These are phyloP conservation scores for Spinus pinus DNA, from an alignment of 2,797 vertebrate genomes.

Conservation along the genomic window DNA sequence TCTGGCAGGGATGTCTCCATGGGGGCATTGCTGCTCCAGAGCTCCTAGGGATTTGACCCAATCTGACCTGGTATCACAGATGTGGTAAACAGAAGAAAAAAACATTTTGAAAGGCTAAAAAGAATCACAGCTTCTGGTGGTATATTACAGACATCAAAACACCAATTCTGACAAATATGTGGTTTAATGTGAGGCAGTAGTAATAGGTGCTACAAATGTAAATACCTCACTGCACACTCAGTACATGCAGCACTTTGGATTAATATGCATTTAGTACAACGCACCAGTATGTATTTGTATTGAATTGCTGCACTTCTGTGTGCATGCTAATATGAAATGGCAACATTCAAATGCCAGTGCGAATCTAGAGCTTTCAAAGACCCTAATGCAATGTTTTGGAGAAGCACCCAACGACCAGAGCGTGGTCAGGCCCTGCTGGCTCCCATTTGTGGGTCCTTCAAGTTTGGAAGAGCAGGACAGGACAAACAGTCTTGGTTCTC, in stretches of 20 bases:
- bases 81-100: not conserved
- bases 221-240: not conserved
- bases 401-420: not conserved
- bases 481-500: not conserved
- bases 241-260: not conserved
- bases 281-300: not conserved
- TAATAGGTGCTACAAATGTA: constrained; percentile 12
- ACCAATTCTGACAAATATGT: not conserved
- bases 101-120: not conserved
- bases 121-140: not conserved
- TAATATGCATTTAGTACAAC: not conserved
- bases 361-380: not conserved
- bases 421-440: not conserved
- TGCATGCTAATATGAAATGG: not conserved
- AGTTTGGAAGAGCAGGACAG: not conserved
- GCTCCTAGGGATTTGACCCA: not conserved
- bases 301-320: not conserved
- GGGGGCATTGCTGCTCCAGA: not conserved
- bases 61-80: not conserved
- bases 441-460: not conserved
- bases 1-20: not conserved
- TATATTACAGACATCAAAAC: not conserved
- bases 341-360: not conserved
- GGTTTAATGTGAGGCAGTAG: not conserved
- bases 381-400: not conserved